phyloP scores from a whole-genome alignment of 2,113 vertebrate genomes.

The Heptranchias perlo region DNA sequence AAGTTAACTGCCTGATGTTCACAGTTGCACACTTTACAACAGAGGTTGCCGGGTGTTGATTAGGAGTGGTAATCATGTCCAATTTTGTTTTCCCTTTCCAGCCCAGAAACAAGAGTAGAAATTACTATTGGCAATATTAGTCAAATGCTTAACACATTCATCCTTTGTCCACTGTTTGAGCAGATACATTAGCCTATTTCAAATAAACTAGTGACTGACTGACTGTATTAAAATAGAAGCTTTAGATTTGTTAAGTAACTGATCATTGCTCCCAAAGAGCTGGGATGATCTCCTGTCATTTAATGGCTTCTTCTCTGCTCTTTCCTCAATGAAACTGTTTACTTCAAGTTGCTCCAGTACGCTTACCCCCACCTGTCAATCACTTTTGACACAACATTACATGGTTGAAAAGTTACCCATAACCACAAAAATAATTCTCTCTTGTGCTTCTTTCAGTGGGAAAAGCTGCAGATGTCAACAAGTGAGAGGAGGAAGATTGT shows the following conservation, averaged over 20 bases:
- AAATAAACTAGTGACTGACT: not conserved
- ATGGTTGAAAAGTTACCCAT: not conserved
- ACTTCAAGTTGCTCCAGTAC: not conserved
- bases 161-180: not conserved
- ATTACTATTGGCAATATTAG: not conserved
- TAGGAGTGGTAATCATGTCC: not conserved
- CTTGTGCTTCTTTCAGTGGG: slow-evolving; percentile 70
- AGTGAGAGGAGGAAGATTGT: slow-evolving; percentile 88
- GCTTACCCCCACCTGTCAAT: not conserved
- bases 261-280: not conserved
- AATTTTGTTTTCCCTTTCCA: not conserved
- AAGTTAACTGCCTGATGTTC: not conserved
- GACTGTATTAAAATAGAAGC: not conserved
- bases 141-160: not conserved
- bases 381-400: not conserved
- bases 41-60: not conserved
- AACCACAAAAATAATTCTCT: not conserved
- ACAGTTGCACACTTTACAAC: not conserved
- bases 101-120: not conserved
- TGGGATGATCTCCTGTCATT: not conserved
- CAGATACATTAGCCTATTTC: not conserved
- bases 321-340: not conserved
- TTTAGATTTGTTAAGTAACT: not conserved
- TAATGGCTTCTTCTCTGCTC: not conserved
- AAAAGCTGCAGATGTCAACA: slow-evolving; percentile 87